These are phyloP conservation scores for Ectemnius cavifrons DNA, from an alignment of 2,888 invertebrate genomes.

Conservation along the genomic window DNA sequence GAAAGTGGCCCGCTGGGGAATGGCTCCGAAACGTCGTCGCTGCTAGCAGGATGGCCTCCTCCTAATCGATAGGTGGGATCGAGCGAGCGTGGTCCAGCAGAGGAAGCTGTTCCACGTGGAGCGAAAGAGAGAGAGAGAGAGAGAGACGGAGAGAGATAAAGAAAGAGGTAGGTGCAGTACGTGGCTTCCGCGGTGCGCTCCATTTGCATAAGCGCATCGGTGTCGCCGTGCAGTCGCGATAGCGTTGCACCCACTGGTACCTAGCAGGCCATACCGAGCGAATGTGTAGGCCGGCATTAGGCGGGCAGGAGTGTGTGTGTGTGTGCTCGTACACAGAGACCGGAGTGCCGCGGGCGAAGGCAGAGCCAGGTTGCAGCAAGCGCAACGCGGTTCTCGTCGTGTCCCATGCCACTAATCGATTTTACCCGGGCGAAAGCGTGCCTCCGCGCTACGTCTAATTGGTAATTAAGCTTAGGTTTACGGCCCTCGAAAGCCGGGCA, in stretches of 20 bases:
- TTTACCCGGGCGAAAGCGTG: slow-evolving; percentile 73
- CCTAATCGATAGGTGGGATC: slow-evolving; percentile 18
- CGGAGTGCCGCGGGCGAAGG: slow-evolving; percentile 30
- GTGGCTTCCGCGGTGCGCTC: slow-evolving; percentile 43
- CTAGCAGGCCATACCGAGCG: neutral
- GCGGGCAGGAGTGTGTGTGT: neutral
- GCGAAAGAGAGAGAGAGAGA: neutral
- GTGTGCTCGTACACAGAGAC: slow-evolving; percentile 10
- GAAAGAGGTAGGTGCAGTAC: slow-evolving; percentile 3
- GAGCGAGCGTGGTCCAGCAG: slow-evolving; percentile 24
- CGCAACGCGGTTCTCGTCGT: slow-evolving; percentile 53
- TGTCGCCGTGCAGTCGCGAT: slow-evolving; percentile 29
- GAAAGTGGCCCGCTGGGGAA: neutral
- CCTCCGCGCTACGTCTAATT: slow-evolving; percentile 75
- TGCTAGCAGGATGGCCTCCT: neutral
- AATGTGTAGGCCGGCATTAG: slow-evolving; percentile 1
- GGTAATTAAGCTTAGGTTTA: slow-evolving; percentile 76
- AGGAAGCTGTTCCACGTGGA: neutral
- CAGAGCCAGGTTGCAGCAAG: slow-evolving; percentile 26
- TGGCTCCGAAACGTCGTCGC: neutral
- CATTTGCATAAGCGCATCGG: slow-evolving; percentile 55
- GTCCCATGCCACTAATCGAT: slow-evolving; percentile 74
- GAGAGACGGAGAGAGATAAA: no score
- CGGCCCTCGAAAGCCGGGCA: slow-evolving; percentile 58
- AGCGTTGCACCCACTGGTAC: slow-evolving; percentile 7